A percentile compares a stretch with the other conserved stretches of the same genome.
These are phyloP conservation scores for Apamea sordens DNA, from an alignment of 2,888 invertebrate genomes.

Conservation along the genomic window DNA sequence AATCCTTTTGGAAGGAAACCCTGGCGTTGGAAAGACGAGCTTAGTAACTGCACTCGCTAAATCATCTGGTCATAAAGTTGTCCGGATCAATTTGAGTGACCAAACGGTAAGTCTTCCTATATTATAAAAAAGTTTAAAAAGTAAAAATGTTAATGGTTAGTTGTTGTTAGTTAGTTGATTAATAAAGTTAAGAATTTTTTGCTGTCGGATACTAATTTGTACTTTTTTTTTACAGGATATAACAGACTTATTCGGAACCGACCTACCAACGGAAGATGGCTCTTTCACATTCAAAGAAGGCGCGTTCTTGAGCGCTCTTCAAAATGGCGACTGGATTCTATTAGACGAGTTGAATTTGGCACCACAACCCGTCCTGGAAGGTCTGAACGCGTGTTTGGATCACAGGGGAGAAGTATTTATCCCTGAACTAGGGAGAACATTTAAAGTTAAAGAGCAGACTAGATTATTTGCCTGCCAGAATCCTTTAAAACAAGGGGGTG, in stretches of 20 bases:
- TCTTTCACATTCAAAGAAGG: slow-evolving; percentile 99
- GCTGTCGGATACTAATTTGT: slow-evolving; percentile 6
- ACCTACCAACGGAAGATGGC: slow-evolving; percentile 98
- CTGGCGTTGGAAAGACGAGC: slow-evolving; percentile 99
- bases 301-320: slow-evolving; percentile 97
- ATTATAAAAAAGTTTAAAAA: not conserved
- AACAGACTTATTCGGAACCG: slow-evolving; percentile 99
- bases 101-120: slow-evolving; percentile 93
- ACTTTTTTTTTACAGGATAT: slow-evolving; percentile 92
- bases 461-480: slow-evolving; percentile 99
- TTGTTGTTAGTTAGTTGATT: not conserved
- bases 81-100: slow-evolving; percentile 99
- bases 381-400: slow-evolving; percentile 99
- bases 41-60: slow-evolving; percentile 97
- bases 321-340: slow-evolving; percentile 98
- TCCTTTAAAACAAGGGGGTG: slow-evolving; percentile 98
- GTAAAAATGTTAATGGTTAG: not conserved
- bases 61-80: slow-evolving; percentile 95
- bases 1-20: slow-evolving; percentile 98
- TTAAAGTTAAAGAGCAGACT: slow-evolving; percentile 94
- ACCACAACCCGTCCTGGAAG: slow-evolving; percentile 99
- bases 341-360: slow-evolving; percentile 99
- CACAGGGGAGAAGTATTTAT: slow-evolving; percentile 99
- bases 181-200: too few relatives aligned
- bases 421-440: slow-evolving; percentile 97